Evolutionary conservation across 2,888 invertebrate species (phyloP), one percentile per base, ranked within the genome.

Genomic region (Alviniconcha strummeri): DNA sequence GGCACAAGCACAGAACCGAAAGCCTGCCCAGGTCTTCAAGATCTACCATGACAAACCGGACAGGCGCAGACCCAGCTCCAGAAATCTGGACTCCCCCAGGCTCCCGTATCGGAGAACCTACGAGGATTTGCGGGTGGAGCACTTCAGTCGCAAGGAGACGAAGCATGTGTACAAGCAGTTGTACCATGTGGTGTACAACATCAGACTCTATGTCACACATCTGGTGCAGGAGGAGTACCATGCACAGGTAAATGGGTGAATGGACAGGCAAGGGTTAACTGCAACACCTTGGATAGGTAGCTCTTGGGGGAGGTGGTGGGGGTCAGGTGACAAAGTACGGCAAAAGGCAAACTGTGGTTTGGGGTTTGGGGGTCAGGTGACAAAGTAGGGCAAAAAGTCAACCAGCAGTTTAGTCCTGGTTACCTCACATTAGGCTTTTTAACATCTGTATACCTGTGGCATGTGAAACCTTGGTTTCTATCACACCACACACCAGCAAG

Each of bases 131-230:
- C 67, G 79, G 19, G 80, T 84, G n/a, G 60, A 83, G 72, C 80
- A 80, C 77, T 84, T 84, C 69, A 56, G 9, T 52, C 57, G 84
- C 19, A 64, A 69, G 57, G 84, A 84, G 55, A 80, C 80, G 64
- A 84, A 84, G 55, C 75, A 69, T 57, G 83, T 84, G 75, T 84
- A 84, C 84, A 84, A 83, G 69, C 84, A 84, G 83, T 77, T 84
- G 36, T 83, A 80, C 57, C 82, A 82, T 9, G 56, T 82, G n/a
- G 7, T 55, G 5, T 84, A 84, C 60, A 52, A 69, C 11, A 77
- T 83, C 55, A 67, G 1, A 6, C 13, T 84, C 36, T 8, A 15
- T 11, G 15, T 19, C 7, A n/a, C 79, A 1, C 52, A 9, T 6
- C 17, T 36, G 15, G 19, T 15, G n/a, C 60, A 15, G 60, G 64